A percentile compares a stretch with the other conserved stretches of the same genome.
Evolutionary conservation across 2,797 vertebrate genomes (phyloP).

Genomic region (Rhinella marina): DNA sequence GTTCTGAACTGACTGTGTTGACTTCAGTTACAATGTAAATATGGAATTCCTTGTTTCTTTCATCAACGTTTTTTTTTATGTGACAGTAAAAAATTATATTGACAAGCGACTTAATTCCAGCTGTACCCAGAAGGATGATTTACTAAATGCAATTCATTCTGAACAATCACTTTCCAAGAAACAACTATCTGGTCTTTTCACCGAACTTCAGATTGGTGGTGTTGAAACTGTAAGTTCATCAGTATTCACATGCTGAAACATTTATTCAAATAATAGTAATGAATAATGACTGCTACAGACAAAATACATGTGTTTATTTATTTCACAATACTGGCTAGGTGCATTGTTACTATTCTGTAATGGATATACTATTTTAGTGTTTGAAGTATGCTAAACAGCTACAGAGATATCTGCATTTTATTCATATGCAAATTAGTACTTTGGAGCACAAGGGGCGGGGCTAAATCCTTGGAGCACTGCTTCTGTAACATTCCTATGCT

Average conservation of each 20-base stretch:
- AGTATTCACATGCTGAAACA: neutral
- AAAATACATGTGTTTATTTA: neutral
- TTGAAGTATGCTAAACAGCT: too few species aligned
- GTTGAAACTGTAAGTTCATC: constrained; percentile 59
- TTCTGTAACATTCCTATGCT: too few species aligned
- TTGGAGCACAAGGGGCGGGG: too few species aligned
- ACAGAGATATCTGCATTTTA: too few species aligned
- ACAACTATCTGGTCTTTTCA: constrained; percentile 49
- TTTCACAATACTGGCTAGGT: neutral
- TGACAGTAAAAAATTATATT: constrained; percentile 42
- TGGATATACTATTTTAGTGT: too few species aligned
- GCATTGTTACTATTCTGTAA: too few species aligned
- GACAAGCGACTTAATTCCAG: constrained; percentile 28
- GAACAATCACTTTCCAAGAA: constrained; percentile 41
- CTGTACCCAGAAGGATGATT: constrained; percentile 33
- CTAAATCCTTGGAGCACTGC: too few species aligned
- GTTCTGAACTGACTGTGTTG: neutral
- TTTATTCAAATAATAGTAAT: neutral
- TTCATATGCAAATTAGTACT: too few species aligned
- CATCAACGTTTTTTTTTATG: neutral
- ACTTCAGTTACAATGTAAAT: neutral
- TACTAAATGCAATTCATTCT: constrained; percentile 37
- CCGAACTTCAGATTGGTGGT: constrained; percentile 59
- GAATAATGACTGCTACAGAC: neutral
- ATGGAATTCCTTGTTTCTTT: neutral